Evolutionary conservation across 2,797 vertebrate genomes (phyloP).

Genomic region (Oryzias sinensis): DNA sequence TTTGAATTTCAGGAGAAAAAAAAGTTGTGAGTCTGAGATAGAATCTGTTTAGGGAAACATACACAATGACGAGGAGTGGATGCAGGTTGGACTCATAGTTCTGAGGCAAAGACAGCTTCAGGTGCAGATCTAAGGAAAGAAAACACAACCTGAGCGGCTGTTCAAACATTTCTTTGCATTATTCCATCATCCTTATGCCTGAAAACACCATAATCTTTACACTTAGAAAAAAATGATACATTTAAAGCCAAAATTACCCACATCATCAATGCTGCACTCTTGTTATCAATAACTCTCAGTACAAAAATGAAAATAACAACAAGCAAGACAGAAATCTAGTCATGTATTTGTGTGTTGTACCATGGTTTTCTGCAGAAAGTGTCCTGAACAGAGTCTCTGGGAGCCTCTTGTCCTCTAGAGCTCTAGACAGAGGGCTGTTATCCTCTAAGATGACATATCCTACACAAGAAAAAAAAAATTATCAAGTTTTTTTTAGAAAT

Average conservation of each 20-base stretch:
- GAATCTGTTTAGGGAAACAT: conserved; percentile 47
- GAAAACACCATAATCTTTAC: conserved; percentile 1
- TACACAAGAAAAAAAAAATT: conserved; percentile 44
- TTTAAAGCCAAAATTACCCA: too few relatives aligned
- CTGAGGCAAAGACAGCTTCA: conserved; percentile 80
- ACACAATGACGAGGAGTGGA: conserved; percentile 83
- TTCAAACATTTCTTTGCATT: not conserved
- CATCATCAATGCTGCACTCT: not conserved
- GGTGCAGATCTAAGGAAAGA: conserved; percentile 74
- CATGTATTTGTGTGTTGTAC: conserved; percentile 48
- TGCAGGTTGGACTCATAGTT: conserved; percentile 78
- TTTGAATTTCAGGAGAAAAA: too few relatives aligned
- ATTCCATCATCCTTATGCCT: conserved; percentile 22
- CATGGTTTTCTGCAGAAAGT: conserved; percentile 73
- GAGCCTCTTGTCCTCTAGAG: conserved; percentile 74
- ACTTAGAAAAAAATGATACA: not conserved
- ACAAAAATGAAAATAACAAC: not conserved
- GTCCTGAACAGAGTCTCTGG: conserved; percentile 75
- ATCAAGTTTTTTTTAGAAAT: too few relatives aligned
- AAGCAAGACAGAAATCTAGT: not conserved
- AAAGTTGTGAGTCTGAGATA: not conserved
- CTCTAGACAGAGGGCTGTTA: conserved; percentile 71
- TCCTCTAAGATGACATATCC: conserved; percentile 81
- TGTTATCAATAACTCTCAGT: not conserved
- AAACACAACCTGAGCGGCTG: conserved; percentile 20